Percentiles rank a stretch among this genome's conserved stretches.
phyloP scores from a whole-genome alignment of 2,113 vertebrate species.

The Chaetura pelagica region DNA sequence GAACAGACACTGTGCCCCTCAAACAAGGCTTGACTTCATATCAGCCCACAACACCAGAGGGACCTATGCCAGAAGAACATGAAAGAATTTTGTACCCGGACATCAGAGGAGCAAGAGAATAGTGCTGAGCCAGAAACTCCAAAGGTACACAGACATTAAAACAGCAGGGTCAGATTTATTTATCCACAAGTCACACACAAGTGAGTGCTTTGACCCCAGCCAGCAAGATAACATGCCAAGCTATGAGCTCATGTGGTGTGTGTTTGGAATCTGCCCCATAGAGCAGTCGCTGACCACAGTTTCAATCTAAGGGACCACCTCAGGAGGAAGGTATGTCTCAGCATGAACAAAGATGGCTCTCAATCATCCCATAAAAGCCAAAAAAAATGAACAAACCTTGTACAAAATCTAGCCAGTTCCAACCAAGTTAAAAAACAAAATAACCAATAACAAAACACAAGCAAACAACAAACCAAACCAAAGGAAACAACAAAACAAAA shows the following conservation, averaged over 20 bases:
- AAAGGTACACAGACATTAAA: background rate
- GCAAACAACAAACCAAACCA: background rate
- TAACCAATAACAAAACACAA: background rate
- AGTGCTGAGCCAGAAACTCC: background rate
- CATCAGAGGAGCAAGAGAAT: background rate
- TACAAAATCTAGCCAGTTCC: background rate
- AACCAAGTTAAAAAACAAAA: background rate
- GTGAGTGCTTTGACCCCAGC: background rate
- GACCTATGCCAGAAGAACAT: background rate
- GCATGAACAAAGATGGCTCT: background rate
- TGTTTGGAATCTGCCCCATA: background rate
- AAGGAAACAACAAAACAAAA: background rate
- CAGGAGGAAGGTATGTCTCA: background rate
- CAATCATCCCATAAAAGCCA: background rate
- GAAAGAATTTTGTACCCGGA: background rate
- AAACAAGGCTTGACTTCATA: background rate
- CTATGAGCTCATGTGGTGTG: background rate
- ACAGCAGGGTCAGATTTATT: conserved; percentile 4
- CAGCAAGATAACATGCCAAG: background rate
- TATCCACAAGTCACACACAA: background rate
- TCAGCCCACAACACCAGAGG: background rate
- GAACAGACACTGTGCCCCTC: background rate
- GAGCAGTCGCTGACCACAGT: conserved; percentile 8
- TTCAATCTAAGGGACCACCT: background rate
- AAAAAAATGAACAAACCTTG: conserved; percentile 39